Evolutionary conservation across 2,797 vertebrate genomes (phyloP), one percentile per base, ranked within the genome.

Genomic region (Falco rusticolus): DNA sequence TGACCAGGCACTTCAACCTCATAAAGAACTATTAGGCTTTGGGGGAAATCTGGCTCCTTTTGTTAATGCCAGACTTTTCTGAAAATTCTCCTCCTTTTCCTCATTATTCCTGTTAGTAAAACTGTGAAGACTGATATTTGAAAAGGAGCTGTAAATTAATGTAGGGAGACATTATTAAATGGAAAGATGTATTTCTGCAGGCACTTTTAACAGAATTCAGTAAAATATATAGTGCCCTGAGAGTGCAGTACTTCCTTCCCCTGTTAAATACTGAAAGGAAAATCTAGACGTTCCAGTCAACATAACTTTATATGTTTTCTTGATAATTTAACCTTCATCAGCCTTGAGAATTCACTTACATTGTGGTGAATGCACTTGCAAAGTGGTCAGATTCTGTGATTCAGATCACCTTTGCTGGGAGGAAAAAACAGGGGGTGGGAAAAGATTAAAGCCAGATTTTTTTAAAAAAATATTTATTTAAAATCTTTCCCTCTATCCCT

Each of bases 381-480:
- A 24, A 66, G 33, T 6, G 63, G 43, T 50, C 47, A 41, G 56
- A 29, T 59, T 26, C 63, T 43, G 43, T 33, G 43, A n/a, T 16
- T 60, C 10, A 20, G 68, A 43, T 87, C 45, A 48, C 7, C 39
- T 57, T 47, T 82, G 10, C 60, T 74, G 72, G 47, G n/a, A 31
- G 45, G 6, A 11, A 6, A 18, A 33, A n/a, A 25, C 9, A n/a
- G 18, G 4, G 3, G 3, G 4, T 1, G 10, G 2, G 3, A 15
- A 19, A 22, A 50, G 4, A 28, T 28, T 5, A 33, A 43, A 76
- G 10, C 17, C 3, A 66, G 11, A 8, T 39, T 47, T 69, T 13
- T 45, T 37, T 11, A 37, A 43, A 6, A 53, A 65, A 39, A 26
- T 1, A 11, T 83, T 54, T 69, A 26, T 91, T 59, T 20, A 4